Percentiles rank a stretch among this genome's conserved stretches.
phyloP scores from a whole-genome alignment of 2,797 vertebrate genomes.

The Eulemur rubriventer region DNA sequence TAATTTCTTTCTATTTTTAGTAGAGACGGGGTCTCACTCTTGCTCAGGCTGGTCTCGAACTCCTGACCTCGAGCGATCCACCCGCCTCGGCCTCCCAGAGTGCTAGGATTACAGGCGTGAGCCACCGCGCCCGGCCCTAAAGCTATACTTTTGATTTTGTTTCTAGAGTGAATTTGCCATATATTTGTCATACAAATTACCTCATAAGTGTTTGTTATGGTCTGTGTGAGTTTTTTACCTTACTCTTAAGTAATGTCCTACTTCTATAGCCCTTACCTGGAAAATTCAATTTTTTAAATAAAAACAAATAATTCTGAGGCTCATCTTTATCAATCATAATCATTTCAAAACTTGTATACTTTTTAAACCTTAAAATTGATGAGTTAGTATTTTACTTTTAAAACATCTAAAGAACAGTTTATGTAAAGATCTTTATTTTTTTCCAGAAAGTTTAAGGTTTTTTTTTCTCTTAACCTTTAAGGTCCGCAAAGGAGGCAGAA shows the following conservation, averaged over 20 bases:
- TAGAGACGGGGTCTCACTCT: no score
- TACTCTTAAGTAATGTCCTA: not conserved
- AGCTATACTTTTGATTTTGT: not conserved
- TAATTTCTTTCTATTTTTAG: no score
- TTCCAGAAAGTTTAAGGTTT: not conserved
- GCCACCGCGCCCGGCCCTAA: not conserved
- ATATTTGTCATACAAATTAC: conserved; percentile 20
- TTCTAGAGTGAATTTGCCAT: conserved; percentile 31
- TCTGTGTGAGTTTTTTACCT: conserved; percentile 3
- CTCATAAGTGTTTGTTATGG: not conserved
- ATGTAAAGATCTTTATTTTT: conserved; percentile 12
- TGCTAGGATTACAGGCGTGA: no score
- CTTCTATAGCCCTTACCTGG: not conserved
- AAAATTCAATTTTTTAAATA: conserved; percentile 38
- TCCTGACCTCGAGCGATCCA: no score
- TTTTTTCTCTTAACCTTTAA: conserved; percentile 77
- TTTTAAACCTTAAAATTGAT: conserved; percentile 44
- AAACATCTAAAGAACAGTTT: conserved; percentile 40
- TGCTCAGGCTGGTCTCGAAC: no score
- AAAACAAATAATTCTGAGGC: not conserved
- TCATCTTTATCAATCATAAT: conserved; percentile 26
- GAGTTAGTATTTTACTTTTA: conserved; percentile 46
- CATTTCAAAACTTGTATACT: conserved; percentile 24
- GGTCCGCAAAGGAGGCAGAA: conserved; percentile 98
- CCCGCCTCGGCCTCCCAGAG: no score